phyloP scores from a whole-genome alignment of 2,113 vertebrate species.

The Alaudala cheleensis region DNA sequence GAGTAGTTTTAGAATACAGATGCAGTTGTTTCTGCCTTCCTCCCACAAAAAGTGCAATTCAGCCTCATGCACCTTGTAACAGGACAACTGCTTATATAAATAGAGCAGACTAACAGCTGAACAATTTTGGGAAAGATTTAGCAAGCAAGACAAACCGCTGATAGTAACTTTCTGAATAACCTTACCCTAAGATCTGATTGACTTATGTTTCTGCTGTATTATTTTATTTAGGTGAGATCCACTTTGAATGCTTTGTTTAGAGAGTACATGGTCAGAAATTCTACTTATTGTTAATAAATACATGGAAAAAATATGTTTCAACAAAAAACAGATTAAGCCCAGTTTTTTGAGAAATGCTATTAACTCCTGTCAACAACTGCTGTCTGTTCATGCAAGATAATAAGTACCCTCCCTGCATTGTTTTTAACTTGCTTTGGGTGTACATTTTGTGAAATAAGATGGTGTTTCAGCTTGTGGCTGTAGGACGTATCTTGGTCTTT shows the following conservation, averaged over 20 bases:
- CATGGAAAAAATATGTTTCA: background rate
- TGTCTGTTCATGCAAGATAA: slow-evolving; percentile 45
- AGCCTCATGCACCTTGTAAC: background rate
- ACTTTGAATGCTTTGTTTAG: background rate
- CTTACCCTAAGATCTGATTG: background rate
- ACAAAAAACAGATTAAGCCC: background rate
- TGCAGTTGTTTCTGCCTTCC: background rate
- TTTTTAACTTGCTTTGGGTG: slow-evolving; percentile 30
- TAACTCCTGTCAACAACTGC: slow-evolving; percentile 37
- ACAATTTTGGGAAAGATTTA: background rate
- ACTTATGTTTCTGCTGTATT: background rate
- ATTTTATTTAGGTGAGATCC: background rate
- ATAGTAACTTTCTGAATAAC: background rate
- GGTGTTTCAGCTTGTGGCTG: slow-evolving; percentile 25
- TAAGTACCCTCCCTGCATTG: background rate
- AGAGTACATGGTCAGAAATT: slow-evolving; percentile 26
- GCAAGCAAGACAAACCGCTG: background rate
- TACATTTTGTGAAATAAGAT: background rate
- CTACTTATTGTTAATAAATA: slow-evolving; percentile 27
- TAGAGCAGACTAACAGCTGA: background rate
- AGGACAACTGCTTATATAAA: background rate
- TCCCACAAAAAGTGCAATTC: background rate
- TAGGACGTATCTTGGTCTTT: background rate
- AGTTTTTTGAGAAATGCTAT: slow-evolving; percentile 33
- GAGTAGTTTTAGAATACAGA: background rate